Evolutionary conservation across 1,140 invertebrate genomes (phyloP).

Genomic region (Dolichoris vasculosae): DNA sequence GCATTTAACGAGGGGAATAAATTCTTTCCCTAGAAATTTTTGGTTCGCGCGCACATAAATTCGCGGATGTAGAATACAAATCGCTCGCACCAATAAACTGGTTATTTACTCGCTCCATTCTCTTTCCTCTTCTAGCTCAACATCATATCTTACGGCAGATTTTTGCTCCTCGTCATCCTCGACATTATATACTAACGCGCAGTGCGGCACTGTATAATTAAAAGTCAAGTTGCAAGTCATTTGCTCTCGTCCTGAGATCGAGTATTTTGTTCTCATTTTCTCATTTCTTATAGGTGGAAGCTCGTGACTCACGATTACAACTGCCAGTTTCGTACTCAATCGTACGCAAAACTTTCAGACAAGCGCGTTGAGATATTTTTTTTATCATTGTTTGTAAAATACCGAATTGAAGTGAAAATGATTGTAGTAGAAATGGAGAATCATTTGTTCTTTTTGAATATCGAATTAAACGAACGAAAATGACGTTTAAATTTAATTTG

Average conservation of each 20-base stretch:
- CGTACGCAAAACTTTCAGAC: background rate
- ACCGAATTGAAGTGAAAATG: too few relatives aligned
- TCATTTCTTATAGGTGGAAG: background rate
- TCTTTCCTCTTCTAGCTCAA: background rate
- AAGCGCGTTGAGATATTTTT: background rate
- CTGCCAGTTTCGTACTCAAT: background rate
- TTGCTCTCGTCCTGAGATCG: background rate
- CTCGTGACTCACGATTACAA: background rate
- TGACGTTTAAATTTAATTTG: too few relatives aligned
- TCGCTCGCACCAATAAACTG: background rate
- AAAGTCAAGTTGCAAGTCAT: conserved; percentile 2
- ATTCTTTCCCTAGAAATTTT: too few relatives aligned
- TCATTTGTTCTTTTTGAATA: too few relatives aligned
- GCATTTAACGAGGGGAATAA: too few relatives aligned
- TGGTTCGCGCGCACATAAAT: too few relatives aligned
- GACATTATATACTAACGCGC: background rate
- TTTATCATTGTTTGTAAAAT: too few relatives aligned
- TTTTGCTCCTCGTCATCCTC: background rate
- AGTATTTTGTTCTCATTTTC: background rate
- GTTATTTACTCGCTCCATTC: background rate
- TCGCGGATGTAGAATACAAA: too few relatives aligned
- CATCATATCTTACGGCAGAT: background rate
- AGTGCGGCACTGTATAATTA: background rate
- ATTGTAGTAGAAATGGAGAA: too few relatives aligned
- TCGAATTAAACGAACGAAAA: too few relatives aligned